Evolutionary conservation across 2,797 vertebrate species (phyloP).

Genomic region (Microhierax caerulescens): DNA sequence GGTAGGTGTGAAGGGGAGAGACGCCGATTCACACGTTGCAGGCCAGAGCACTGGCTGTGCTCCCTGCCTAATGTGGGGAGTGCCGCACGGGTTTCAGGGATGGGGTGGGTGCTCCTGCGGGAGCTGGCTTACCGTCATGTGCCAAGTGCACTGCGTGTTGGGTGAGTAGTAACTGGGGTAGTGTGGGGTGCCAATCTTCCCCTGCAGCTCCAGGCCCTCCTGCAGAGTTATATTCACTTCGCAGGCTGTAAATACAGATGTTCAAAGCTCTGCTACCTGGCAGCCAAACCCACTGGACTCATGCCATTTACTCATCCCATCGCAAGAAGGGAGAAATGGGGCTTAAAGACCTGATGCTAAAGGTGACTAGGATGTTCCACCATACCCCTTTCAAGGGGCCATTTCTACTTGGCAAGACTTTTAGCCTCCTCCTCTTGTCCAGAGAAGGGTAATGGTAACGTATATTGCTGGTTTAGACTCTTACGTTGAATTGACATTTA

Average conservation of each 20-base stretch:
- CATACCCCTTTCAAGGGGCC: neutral
- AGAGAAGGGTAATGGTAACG: neutral
- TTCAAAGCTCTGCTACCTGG: neutral
- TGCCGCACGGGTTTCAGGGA: neutral
- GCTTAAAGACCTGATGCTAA: neutral
- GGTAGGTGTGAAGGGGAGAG: neutral
- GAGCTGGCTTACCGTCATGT: conserved; percentile 79
- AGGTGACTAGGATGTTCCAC: neutral
- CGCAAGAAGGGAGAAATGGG: neutral
- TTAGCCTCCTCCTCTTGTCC: neutral
- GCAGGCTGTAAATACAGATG: conserved; percentile 78
- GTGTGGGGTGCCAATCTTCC: conserved; percentile 85
- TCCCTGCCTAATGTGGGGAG: accelerated
- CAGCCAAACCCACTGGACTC: neutral
- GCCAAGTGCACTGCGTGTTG: conserved; percentile 89
- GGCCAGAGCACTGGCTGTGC: neutral
- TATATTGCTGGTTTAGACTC: neutral
- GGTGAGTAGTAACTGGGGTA: conserved; percentile 94
- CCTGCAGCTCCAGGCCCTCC: conserved; percentile 78
- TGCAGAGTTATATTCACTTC: conserved; percentile 77
- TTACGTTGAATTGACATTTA: neutral
- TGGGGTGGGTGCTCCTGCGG: neutral
- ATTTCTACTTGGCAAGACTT: neutral
- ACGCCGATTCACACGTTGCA: too few species aligned
- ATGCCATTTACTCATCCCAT: neutral